Percentiles rank a stretch among this genome's conserved stretches.
Evolutionary conservation across 2,888 invertebrate genomes (phyloP).

Genomic region (Melieria omissa): DNA sequence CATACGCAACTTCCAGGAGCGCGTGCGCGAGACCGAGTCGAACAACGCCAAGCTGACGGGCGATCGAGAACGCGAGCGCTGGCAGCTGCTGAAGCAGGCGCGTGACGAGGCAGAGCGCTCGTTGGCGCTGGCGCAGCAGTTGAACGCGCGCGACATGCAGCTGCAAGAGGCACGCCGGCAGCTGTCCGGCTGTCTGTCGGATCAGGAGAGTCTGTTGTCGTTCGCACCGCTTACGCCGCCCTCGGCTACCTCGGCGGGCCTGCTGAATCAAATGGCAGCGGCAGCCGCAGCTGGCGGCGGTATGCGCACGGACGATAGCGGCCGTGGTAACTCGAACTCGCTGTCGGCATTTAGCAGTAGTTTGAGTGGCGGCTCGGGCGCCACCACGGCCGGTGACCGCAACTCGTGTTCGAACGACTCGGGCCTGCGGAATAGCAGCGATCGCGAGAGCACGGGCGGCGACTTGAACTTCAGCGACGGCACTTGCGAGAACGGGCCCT

Average conservation of each 20-base stretch:
- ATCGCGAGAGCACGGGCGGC: constrained; percentile 81
- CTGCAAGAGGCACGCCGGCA: constrained; percentile 84
- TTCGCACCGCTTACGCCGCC: constrained; percentile 75
- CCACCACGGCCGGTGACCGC: constrained; percentile 73
- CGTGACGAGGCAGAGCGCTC: constrained; percentile 91
- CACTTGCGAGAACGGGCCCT: constrained; percentile 67
- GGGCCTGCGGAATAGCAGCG: constrained; percentile 82
- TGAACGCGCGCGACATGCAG: constrained; percentile 87
- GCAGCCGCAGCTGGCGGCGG: constrained; percentile 29
- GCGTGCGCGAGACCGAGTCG: constrained; percentile 84
- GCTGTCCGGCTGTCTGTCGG: constrained; percentile 83
- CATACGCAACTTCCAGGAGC: constrained; percentile 92
- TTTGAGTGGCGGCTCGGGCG: constrained; percentile 62
- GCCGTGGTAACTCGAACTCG: constrained; percentile 79
- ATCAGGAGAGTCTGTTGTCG: constrained; percentile 84
- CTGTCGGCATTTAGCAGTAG: constrained; percentile 63
- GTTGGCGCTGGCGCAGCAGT: constrained; percentile 85
- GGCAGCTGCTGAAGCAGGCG: constrained; percentile 87
- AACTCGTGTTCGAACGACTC: constrained; percentile 90
- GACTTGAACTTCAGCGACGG: constrained; percentile 82
- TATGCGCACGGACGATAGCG: constrained; percentile 77
- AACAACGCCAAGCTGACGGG: constrained; percentile 70
- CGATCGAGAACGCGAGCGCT: constrained; percentile 88
- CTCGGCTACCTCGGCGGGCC: constrained; percentile 67
- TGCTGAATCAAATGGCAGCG: constrained; percentile 60